Evolutionary conservation across 2,888 invertebrate genomes (phyloP), one percentile per base, ranked within the genome.

Genomic region (Cabera pusaria): DNA sequence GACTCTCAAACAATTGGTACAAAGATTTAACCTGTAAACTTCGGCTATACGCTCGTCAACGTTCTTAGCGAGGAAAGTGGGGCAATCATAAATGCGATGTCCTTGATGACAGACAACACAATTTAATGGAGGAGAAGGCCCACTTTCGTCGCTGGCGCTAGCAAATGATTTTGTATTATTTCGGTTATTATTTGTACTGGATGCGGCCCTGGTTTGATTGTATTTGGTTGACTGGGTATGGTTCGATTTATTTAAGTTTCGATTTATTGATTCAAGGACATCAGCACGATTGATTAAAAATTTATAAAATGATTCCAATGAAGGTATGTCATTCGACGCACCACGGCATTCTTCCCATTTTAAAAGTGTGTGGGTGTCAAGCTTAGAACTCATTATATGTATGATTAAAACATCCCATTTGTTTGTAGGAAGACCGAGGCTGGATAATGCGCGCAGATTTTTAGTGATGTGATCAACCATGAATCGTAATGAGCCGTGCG

Each of bases 41-140:
- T 44, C 42, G n/a, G 14, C 7, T 5, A 44, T 21, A 18, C 31
- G 27, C 5, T 46, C 44, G 3, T 35, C 21, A n/a, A 52, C 10
- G 3, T 10, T 17, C 16, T 52, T 56, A 1, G 44, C 17, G 14
- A 49, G 50, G 25, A 57, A 60, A 1, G 21, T 44, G 0, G 42
- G 42, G 37, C 58, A 60, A 17, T 58, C 52, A 31, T 53, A 58
- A 3, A 59, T 57, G 19, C 26, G 40, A 28, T 62, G 62, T 9
- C 32, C 4, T 0, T 24, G 32, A 9, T 53, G 38, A 8, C 57
- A 59, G 27, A 56, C 24, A 5, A 14, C 4, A 4, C 14, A 14
- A 2, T 2, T 3, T 4, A 14, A 4, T 4, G 3, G 14, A 3
- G 4, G 2, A 2, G 2, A 3, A 3, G 2, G 2, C 2, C 4